phyloP scores from a whole-genome alignment of 2,888 invertebrate genomes.

The Eudasyphora cyanicolor region DNA sequence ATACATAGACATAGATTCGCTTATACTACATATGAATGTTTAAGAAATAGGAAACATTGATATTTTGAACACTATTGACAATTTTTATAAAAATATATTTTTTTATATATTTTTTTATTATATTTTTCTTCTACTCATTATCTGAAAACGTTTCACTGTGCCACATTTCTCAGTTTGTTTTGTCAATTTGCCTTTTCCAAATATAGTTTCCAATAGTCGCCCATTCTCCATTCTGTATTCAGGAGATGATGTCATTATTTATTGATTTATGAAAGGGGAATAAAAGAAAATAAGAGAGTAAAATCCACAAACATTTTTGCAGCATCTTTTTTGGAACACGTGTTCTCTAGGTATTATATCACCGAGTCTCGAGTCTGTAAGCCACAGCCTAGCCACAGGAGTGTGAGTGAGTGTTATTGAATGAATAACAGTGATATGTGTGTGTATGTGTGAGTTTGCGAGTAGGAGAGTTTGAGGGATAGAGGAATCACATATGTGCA shows the following conservation, averaged over 20 bases:
- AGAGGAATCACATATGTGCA: too few species aligned
- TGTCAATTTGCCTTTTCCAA: neutral
- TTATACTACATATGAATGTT: too few species aligned
- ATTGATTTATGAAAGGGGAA: constrained; percentile 61
- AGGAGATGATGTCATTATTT: constrained; percentile 66
- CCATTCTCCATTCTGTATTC: neutral
- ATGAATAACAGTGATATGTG: neutral
- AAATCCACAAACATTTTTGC: neutral
- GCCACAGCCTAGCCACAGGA: too few species aligned
- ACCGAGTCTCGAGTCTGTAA: neutral
- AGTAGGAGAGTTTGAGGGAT: too few species aligned
- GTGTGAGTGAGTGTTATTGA: neutral
- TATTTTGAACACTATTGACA: too few species aligned
- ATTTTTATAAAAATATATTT: too few species aligned
- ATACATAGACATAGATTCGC: neutral
- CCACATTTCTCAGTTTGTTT: neutral
- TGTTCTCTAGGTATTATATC: neutral
- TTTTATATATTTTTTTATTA: neutral
- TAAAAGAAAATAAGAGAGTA: neutral
- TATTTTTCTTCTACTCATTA: neutral
- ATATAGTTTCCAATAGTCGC: constrained; percentile 27
- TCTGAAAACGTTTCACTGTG: neutral
- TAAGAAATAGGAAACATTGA: too few species aligned
- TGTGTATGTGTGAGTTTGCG: neutral
- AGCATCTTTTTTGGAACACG: neutral